Percentiles rank a stretch among this genome's conserved stretches.
Evolutionary conservation across 2,113 vertebrate species (phyloP).

Genomic region (Trachemys scripta): DNA sequence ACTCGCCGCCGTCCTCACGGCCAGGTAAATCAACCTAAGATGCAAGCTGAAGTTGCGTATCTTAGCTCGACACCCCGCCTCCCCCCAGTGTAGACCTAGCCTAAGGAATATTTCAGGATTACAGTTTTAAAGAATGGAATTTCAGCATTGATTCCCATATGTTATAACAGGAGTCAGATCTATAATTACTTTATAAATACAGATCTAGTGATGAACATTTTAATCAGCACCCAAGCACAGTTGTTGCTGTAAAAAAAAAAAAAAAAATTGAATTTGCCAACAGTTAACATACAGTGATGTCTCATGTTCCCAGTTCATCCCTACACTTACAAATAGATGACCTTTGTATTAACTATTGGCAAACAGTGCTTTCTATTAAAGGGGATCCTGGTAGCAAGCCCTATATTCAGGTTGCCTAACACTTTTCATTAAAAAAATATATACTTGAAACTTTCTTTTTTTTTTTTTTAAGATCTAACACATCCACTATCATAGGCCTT

Average conservation of each 20-base stretch:
- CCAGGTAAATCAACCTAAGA: no score
- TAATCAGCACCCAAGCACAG: not conserved
- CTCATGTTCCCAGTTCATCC: not conserved
- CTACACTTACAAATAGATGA: not conserved
- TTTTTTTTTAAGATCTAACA: not conserved
- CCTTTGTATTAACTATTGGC: not conserved
- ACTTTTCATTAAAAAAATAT: not conserved
- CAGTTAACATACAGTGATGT: not conserved
- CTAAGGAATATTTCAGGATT: no score
- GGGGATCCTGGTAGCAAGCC: not conserved
- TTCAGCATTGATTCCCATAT: not conserved
- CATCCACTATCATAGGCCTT: not conserved
- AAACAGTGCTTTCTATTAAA: not conserved
- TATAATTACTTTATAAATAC: conserved; percentile 17
- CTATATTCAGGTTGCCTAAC: not conserved
- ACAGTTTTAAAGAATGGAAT: not conserved
- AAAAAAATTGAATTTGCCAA: conserved; percentile 32
- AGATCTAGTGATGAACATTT: conserved; percentile 16
- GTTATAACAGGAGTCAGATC: not conserved
- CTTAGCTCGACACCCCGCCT: no score
- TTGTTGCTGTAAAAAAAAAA: not conserved
- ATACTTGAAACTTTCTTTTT: not conserved
- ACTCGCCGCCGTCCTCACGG: no score
- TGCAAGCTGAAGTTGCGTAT: no score
- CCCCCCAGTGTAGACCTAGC: no score